phyloP scores from a whole-genome alignment of 2,888 invertebrate species.

The Mechanitis messenoides region DNA sequence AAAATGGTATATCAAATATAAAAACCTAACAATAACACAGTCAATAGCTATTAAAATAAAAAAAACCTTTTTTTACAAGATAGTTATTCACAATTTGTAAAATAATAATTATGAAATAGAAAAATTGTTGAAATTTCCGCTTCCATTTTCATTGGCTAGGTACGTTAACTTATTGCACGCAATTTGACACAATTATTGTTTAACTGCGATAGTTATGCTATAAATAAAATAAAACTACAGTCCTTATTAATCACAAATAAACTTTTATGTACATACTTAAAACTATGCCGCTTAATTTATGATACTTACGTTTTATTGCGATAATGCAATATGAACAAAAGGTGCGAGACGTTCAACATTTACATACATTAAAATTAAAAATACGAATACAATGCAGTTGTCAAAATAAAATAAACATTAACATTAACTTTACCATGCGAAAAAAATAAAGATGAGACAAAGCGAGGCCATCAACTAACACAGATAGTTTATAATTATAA shows the following conservation, averaged over 20 bases:
- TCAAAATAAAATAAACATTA: conserved; percentile 22
- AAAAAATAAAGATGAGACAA: conserved; percentile 25
- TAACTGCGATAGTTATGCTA: too few species aligned
- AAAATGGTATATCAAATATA: too few species aligned
- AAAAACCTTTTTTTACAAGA: too few species aligned
- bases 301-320: conserved; percentile 33
- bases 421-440: conserved; percentile 17
- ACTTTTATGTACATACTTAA: neutral
- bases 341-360: conserved; percentile 25
- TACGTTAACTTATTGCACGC: too few species aligned
- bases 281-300: conserved; percentile 7
- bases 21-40: too few species aligned
- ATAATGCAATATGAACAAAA: conserved; percentile 22
- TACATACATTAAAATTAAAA: conserved; percentile 26
- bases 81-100: too few species aligned
- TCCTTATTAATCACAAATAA: conserved; percentile 11
- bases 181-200: too few species aligned
- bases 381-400: conserved; percentile 22
- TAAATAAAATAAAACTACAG: too few species aligned
- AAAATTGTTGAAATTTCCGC: too few species aligned
- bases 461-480: conserved; percentile 25
- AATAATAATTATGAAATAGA: too few species aligned
- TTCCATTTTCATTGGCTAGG: too few species aligned
- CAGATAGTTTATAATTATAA: conserved; percentile 13
- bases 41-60: too few species aligned